Conservation (phyloP, 2,797 vertebrate species). For the Hoplostethus mediterraneus region DNA sequence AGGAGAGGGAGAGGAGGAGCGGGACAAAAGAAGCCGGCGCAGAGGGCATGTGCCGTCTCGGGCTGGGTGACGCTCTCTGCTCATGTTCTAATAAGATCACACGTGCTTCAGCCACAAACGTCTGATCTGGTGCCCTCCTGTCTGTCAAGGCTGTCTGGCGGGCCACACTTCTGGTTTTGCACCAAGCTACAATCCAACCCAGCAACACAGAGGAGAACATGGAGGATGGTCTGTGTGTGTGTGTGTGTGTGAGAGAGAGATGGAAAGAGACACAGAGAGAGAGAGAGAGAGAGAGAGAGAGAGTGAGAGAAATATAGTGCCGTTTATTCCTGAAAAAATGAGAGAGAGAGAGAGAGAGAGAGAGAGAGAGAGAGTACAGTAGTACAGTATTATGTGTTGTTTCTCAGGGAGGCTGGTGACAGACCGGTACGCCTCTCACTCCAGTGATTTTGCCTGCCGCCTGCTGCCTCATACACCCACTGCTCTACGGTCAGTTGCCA, state of each 20-base stretch:
- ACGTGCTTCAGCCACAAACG: slow-evolving; percentile 23
- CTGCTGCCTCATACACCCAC: slow-evolving; percentile 73
- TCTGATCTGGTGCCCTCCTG: neutral
- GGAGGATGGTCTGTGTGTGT: slow-evolving; percentile 11
- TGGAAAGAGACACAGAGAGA: neutral
- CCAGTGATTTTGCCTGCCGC: slow-evolving; percentile 71
- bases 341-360: slow-evolving; percentile 4
- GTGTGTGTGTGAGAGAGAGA: neutral
- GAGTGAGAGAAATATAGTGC: neutral
- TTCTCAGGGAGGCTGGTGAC: slow-evolving; percentile 74
- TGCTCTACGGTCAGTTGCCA: slow-evolving; percentile 83
- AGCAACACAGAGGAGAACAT: slow-evolving; percentile 24
- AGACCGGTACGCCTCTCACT: slow-evolving; percentile 77
- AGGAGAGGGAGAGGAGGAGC: slow-evolving; percentile 16
- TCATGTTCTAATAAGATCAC: slow-evolving; percentile 46
- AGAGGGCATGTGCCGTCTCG: neutral
- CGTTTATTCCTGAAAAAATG: slow-evolving; percentile 18
- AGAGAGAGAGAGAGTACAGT: slow-evolving; percentile 58
- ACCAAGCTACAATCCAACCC: neutral
- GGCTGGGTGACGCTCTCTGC: slow-evolving; percentile 35
- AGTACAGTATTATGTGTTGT: slow-evolving; percentile 73
- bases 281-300: neutral
- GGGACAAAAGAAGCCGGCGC: neutral
- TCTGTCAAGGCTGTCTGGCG: slow-evolving; percentile 5
- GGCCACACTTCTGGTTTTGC: neutral